Conservation (phyloP, 2,888 invertebrate genomes). For the Apotomis turbidana region DNA sequence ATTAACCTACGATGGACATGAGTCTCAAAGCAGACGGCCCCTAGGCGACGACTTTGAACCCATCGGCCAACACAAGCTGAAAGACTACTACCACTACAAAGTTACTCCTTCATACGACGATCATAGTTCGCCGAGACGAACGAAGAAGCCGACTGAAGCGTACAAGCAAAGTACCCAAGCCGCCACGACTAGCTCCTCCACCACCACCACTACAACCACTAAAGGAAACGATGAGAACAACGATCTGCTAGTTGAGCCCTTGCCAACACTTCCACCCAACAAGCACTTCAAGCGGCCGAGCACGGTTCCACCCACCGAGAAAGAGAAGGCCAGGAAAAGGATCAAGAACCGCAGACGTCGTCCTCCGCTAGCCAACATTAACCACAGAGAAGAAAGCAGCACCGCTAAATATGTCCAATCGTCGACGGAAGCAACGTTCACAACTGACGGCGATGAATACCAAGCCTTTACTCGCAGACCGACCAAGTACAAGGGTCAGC, state of each 20-base stretch:
- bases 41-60: constrained; percentile 77
- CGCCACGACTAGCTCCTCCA: constrained; percentile 44
- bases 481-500: constrained; percentile 60
- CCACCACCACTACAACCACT: constrained; percentile 51
- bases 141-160: constrained; percentile 69
- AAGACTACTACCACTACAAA: constrained; percentile 79
- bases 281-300: constrained; percentile 76
- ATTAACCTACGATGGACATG: constrained; percentile 72
- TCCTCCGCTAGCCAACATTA: constrained; percentile 64
- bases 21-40: constrained; percentile 78
- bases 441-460: constrained; percentile 63
- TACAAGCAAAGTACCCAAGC: constrained; percentile 46
- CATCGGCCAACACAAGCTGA: constrained; percentile 73
- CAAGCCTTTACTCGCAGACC: constrained; percentile 73
- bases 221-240: constrained; percentile 62
- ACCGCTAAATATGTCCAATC: constrained; percentile 52
- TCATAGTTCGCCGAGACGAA: constrained; percentile 64
- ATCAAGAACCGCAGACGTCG: constrained; percentile 78
- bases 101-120: constrained; percentile 73
- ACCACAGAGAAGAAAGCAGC: constrained; percentile 63
- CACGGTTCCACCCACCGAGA: constrained; percentile 58
- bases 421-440: constrained; percentile 60
- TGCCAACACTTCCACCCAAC: constrained; percentile 79
- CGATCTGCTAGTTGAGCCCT: constrained; percentile 60
- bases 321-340: constrained; percentile 72